Evolutionary conservation across 2,113 vertebrate genomes (phyloP).

Genomic region (Nothobranchius furzeri): DNA sequence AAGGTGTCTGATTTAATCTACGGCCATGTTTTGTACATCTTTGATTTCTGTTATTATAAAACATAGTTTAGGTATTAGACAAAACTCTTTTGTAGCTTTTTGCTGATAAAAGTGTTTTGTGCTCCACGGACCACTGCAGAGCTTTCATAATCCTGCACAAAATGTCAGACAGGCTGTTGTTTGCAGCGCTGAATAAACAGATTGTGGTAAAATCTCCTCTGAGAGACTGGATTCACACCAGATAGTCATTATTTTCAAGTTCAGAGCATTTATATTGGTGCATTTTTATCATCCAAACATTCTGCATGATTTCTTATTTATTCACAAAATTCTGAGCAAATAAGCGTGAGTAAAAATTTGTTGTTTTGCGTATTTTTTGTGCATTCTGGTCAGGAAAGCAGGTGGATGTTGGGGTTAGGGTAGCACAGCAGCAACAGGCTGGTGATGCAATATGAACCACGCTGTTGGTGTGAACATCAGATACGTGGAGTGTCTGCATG

Average conservation of each 20-base stretch:
- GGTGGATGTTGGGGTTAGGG: no score
- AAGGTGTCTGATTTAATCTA: slow-evolving; percentile 51
- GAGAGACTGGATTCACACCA: neutral
- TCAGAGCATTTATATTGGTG: no score
- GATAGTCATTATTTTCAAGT: neutral
- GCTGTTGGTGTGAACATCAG: no score
- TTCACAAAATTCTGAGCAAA: no score
- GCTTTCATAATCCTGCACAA: slow-evolving; percentile 4
- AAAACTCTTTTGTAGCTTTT: neutral
- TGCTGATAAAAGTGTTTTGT: slow-evolving; percentile 4
- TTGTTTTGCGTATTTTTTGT: no score
- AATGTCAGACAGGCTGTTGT: slow-evolving; percentile 12
- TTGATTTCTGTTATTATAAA: neutral
- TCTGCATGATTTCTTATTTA: no score
- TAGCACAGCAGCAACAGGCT: no score
- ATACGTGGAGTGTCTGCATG: no score
- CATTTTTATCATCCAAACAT: no score
- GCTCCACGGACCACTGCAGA: neutral
- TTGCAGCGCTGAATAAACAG: neutral
- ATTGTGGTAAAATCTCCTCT: neutral
- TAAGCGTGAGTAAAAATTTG: no score
- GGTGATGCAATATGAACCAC: no score
- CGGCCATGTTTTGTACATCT: neutral
- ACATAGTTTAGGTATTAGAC: neutral
- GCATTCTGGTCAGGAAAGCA: no score